A percentile compares a stretch with the other conserved stretches of the same genome.
Conservation (phyloP, 2,888 invertebrate species). For the Parnassius smintheus region DNA sequence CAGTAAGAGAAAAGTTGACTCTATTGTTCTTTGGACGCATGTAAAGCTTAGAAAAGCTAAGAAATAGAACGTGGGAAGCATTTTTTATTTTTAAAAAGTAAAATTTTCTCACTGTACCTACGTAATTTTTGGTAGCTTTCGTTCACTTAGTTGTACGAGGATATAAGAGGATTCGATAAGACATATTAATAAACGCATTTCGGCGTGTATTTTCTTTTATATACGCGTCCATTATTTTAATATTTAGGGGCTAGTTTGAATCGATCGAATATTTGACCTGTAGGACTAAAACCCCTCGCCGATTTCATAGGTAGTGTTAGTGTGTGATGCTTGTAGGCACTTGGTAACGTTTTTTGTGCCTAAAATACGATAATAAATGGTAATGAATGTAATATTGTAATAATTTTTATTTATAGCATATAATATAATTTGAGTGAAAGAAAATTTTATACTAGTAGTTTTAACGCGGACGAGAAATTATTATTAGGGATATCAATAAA, state of each 20-base stretch:
- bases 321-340: conserved; percentile 55
- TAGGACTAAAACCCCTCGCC: conserved; percentile 76
- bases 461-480: conserved; percentile 42
- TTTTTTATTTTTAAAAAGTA: background rate
- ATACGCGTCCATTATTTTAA: conserved; percentile 7
- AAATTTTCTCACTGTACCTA: background rate
- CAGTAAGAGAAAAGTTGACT: background rate
- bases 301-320: conserved; percentile 62
- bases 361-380: conserved; percentile 57
- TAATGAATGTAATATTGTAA: conserved; percentile 40
- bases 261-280: conserved; percentile 40
- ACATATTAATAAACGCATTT: conserved; percentile 7
- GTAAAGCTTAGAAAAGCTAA: background rate
- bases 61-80: background rate
- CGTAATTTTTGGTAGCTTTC: conserved; percentile 5
- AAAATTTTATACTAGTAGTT: conserved; percentile 69
- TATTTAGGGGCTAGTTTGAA: conserved; percentile 23
- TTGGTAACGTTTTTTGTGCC: conserved; percentile 71
- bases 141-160: conserved; percentile 3
- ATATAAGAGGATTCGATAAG: background rate
- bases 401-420: conserved; percentile 50
- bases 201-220: conserved; percentile 6
- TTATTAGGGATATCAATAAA: conserved; percentile 53
- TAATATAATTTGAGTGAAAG: conserved; percentile 56
- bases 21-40: background rate